phyloP scores from a whole-genome alignment of 2,888 invertebrate species.

The Tinea trinotella region DNA sequence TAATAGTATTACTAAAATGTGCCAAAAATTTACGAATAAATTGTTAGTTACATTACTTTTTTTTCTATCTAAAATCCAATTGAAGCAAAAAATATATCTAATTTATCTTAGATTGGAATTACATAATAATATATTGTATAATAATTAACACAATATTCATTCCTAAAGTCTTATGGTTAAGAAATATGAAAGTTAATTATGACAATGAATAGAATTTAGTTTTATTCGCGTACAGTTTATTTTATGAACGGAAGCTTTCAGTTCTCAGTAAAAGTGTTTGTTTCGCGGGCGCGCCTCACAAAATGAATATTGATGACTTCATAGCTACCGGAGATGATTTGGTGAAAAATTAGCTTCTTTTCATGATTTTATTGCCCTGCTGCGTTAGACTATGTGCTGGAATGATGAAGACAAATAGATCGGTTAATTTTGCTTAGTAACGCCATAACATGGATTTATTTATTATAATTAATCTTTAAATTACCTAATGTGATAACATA shows the following conservation, averaged over 20 bases:
- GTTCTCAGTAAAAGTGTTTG: conserved; percentile 33
- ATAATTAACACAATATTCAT: too few relatives aligned
- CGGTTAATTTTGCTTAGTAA: conserved; percentile 63
- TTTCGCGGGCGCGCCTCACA: conserved; percentile 60
- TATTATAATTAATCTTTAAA: conserved; percentile 27
- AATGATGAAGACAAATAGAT: conserved; percentile 68
- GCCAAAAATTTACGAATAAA: too few relatives aligned
- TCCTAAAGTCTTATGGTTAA: too few relatives aligned
- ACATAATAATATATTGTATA: too few relatives aligned
- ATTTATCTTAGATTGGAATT: too few relatives aligned
- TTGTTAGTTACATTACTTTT: too few relatives aligned
- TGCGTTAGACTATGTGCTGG: conserved; percentile 42
- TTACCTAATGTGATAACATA: conserved; percentile 19
- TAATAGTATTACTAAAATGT: too few relatives aligned
- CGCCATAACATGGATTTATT: conserved; percentile 47
- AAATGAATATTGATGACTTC: conserved; percentile 72
- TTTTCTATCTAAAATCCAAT: too few relatives aligned
- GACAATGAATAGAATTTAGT: neutral
- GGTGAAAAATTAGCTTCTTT: conserved; percentile 71
- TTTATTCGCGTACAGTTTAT: conserved; percentile 4
- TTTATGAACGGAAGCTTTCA: conserved; percentile 8
- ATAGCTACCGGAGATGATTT: conserved; percentile 67
- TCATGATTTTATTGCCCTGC: conserved; percentile 65
- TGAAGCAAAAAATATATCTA: too few relatives aligned
- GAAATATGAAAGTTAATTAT: neutral